Evolutionary conservation across 2,888 invertebrate genomes (phyloP).

Genomic region (Acronicta psi): DNA sequence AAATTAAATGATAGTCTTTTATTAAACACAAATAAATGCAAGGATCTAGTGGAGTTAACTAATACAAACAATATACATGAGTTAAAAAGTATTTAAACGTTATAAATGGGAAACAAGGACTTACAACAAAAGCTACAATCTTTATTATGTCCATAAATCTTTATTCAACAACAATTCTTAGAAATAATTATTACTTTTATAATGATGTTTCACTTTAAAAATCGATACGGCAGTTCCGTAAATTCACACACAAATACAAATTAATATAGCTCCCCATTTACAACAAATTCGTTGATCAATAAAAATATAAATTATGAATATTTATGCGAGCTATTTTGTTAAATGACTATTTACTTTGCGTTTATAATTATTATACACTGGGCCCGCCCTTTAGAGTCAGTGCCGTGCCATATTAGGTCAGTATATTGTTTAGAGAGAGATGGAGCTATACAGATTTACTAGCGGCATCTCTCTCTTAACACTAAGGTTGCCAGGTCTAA

Average conservation of each 20-base stretch:
- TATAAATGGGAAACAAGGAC: slow-evolving; percentile 22
- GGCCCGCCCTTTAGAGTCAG: no score
- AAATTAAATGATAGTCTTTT: slow-evolving; percentile 6
- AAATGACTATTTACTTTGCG: background rate
- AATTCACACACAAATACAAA: slow-evolving; percentile 1
- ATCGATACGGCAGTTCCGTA: background rate
- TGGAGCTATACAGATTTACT: no score
- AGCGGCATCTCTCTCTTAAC: no score
- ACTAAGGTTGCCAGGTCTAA: no score
- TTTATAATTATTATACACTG: slow-evolving; percentile 9
- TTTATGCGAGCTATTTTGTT: background rate
- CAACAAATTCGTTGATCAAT: slow-evolving; percentile 20
- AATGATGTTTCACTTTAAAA: background rate
- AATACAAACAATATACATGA: slow-evolving; percentile 1
- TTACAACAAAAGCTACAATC: background rate
- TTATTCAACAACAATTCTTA: slow-evolving; percentile 6
- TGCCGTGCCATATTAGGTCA: no score
- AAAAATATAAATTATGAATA: background rate
- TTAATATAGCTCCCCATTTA: slow-evolving; percentile 22
- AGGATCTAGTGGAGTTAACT: slow-evolving; percentile 16
- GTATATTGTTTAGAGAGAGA: no score
- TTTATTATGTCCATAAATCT: slow-evolving; percentile 1
- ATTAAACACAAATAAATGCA: slow-evolving; percentile 38
- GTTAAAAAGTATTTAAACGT: slow-evolving; percentile 2
- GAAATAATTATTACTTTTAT: background rate